These are phyloP conservation scores for Scrobipalpa costella DNA, from an alignment of 2,888 invertebrate genomes.

Conservation along the genomic window DNA sequence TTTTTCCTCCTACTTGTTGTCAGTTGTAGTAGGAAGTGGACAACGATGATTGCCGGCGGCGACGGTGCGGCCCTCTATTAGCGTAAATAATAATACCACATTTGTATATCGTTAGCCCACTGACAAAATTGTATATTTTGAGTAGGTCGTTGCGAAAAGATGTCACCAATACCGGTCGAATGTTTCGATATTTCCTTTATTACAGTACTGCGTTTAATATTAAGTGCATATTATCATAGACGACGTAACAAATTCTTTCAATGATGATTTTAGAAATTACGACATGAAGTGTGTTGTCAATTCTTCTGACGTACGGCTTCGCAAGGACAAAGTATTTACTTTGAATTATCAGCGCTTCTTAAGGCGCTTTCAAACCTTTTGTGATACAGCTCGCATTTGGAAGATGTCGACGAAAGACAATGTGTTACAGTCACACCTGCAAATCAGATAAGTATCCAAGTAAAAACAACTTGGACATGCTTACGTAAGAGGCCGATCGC, in stretches of 20 bases:
- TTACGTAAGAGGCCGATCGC: slow-evolving; percentile 56
- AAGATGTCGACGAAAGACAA: slow-evolving; percentile 54
- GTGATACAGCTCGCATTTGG: slow-evolving; percentile 37
- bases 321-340: not conserved
- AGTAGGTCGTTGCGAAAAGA: slow-evolving; percentile 22
- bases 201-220: not conserved
- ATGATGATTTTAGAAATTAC: no score
- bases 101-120: slow-evolving; percentile 45
- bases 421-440: slow-evolving; percentile 63
- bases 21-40: slow-evolving; percentile 63
- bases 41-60: slow-evolving; percentile 57
- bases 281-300: not conserved
- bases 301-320: not conserved
- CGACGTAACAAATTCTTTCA: no score
- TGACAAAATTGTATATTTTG: slow-evolving; percentile 23
- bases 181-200: slow-evolving; percentile 32
- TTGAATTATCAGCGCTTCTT: not conserved
- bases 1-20: slow-evolving; percentile 41
- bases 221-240: no score
- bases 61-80: slow-evolving; percentile 40
- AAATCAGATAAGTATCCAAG: slow-evolving; percentile 55
- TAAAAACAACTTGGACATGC: slow-evolving; percentile 57
- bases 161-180: slow-evolving; percentile 15
- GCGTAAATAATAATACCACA: slow-evolving; percentile 63
- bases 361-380: slow-evolving; percentile 37